Percentiles rank a stretch among this genome's conserved stretches.
Conservation (phyloP, 2,888 invertebrate genomes). For the Heliconius charithonia region DNA sequence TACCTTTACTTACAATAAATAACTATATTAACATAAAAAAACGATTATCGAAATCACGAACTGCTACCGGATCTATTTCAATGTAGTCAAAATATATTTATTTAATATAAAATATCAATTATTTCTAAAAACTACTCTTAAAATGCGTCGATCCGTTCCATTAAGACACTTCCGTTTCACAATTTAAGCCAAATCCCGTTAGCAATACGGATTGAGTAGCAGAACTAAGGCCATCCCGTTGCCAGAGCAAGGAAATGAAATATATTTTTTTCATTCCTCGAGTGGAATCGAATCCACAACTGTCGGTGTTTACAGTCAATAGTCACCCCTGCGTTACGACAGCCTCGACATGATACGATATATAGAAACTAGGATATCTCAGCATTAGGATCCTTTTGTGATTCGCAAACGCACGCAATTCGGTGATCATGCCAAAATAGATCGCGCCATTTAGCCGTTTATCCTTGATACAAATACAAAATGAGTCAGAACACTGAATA, state of each 20-base stretch:
- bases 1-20: background rate
- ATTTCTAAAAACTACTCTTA: too few species aligned
- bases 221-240: too few species aligned
- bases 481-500: slow-evolving; percentile 31
- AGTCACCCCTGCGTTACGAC: too few species aligned
- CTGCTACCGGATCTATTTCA: background rate
- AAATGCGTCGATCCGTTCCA: too few species aligned
- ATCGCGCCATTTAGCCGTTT: slow-evolving; percentile 33
- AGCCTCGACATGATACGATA: background rate
- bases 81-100: background rate
- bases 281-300: too few species aligned
- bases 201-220: too few species aligned
- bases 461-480: slow-evolving; percentile 38
- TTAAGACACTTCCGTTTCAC: too few species aligned
- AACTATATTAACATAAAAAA: background rate
- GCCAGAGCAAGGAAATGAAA: too few species aligned
- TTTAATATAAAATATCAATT: background rate
- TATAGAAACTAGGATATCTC: slow-evolving; percentile 22
- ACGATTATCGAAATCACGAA: background rate
- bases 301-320: too few species aligned
- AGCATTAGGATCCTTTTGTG: slow-evolving; percentile 41
- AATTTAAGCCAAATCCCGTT: too few species aligned
- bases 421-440: slow-evolving; percentile 36
- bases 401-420: slow-evolving; percentile 41
- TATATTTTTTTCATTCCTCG: too few species aligned